phyloP scores from a whole-genome alignment of 2,797 vertebrate genomes.

The Platyrinchus mystaceus region DNA sequence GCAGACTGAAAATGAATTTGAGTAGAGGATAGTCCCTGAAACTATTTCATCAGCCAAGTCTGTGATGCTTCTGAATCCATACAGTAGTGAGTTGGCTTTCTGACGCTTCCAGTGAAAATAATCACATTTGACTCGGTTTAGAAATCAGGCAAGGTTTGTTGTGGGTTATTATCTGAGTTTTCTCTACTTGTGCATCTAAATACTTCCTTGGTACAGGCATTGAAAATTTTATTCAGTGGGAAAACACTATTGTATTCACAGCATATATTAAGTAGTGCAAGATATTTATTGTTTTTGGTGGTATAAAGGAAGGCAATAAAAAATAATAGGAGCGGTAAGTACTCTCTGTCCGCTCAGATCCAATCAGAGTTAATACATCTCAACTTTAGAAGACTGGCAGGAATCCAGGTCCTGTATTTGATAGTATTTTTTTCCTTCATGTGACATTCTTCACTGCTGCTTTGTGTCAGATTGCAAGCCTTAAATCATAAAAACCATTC shows the following conservation, averaged over 20 bases:
- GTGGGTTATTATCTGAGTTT: not conserved
- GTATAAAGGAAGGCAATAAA: slow-evolving; percentile 1
- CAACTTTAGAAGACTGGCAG: not conserved
- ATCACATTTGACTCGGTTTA: not conserved
- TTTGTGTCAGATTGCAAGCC: not conserved
- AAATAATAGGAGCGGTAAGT: not conserved
- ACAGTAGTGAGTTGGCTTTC: not conserved
- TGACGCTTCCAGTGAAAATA: not conserved
- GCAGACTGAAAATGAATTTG: not conserved
- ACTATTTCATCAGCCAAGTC: not conserved
- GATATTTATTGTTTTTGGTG: slow-evolving; percentile 24
- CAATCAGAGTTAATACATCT: not conserved
- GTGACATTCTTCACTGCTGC: not conserved
- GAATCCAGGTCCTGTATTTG: not conserved
- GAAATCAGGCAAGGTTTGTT: not conserved
- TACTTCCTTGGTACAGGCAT: not conserved
- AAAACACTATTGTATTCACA: slow-evolving; percentile 1
- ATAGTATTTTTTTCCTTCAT: not conserved
- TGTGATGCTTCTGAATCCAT: not conserved
- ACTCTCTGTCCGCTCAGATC: not conserved
- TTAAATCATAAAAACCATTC: not conserved
- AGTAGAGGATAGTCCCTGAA: not conserved
- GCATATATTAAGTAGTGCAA: not conserved
- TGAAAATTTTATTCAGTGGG: not conserved
- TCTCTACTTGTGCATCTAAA: not conserved